Evolutionary conservation across 2,113 vertebrate genomes (phyloP).

Genomic region (Silurus asotus): DNA sequence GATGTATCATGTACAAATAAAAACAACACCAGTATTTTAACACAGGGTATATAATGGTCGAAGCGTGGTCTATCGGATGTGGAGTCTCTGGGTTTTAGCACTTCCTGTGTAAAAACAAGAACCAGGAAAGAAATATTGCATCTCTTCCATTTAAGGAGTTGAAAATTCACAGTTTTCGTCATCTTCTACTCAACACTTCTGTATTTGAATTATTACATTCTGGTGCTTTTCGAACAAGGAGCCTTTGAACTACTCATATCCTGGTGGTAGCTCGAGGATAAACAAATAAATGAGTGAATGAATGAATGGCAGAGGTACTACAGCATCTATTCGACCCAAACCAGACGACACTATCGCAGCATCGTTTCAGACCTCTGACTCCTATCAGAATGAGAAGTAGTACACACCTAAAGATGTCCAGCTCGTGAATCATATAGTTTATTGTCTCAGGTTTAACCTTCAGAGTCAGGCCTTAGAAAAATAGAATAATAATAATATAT

Average conservation of each 20-base stretch:
- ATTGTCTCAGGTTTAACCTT: no score
- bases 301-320: neutral
- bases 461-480: neutral
- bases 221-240: neutral
- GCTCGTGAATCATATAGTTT: neutral
- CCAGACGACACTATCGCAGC: neutral
- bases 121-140: neutral
- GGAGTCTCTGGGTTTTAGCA: neutral
- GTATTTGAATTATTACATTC: neutral
- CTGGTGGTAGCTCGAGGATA: neutral
- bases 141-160: conserved; percentile 36
- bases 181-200: neutral
- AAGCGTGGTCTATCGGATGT: no score
- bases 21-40: neutral
- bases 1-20: neutral
- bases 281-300: neutral
- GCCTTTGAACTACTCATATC: neutral
- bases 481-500: conserved; percentile 1
- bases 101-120: conserved; percentile 17
- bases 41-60: neutral
- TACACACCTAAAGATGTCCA: neutral
- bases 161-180: conserved; percentile 2
- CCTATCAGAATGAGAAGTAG: neutral
- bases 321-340: neutral
- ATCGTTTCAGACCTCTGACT: neutral